Evolutionary conservation across 2,113 vertebrate species (phyloP).

Genomic region (Heloderma charlesbogerti): DNA sequence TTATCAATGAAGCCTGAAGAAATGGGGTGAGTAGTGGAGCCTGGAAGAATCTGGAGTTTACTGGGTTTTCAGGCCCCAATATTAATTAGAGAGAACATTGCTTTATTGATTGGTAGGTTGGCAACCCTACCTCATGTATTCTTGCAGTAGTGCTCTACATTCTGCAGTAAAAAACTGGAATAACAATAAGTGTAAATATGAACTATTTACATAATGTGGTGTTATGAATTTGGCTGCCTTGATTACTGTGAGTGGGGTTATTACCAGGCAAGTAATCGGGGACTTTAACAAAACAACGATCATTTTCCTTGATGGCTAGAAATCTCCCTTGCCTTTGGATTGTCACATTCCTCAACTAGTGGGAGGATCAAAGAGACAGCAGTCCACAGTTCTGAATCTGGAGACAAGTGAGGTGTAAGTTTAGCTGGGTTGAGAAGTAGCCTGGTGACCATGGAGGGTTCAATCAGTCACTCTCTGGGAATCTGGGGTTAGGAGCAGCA

Average conservation of each 20-base stretch:
- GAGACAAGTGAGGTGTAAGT: neutral
- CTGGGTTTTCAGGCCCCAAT: neutral
- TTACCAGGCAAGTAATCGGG: neutral
- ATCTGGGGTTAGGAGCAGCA: no score
- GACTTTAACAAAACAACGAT: neutral
- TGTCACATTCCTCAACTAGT: neutral
- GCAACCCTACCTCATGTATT: neutral
- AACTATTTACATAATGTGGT: neutral
- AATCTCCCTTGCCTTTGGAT: neutral
- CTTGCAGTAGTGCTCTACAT: neutral
- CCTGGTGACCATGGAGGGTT: neutral
- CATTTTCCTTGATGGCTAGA: neutral
- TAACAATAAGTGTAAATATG: neutral
- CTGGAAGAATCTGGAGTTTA: neutral
- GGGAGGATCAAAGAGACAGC: neutral
- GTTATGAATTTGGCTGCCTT: neutral
- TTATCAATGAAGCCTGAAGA: neutral
- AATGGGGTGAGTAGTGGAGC: neutral
- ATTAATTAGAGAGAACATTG: neutral
- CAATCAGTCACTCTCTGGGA: neutral
- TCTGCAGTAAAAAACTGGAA: neutral
- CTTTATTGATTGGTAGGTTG: neutral
- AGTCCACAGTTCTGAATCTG: neutral
- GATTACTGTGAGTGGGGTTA: neutral
- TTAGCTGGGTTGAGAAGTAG: neutral